These are phyloP conservation scores for Erannis defoliaria DNA, from an alignment of 2,888 invertebrate genomes.

Conservation along the genomic window DNA sequence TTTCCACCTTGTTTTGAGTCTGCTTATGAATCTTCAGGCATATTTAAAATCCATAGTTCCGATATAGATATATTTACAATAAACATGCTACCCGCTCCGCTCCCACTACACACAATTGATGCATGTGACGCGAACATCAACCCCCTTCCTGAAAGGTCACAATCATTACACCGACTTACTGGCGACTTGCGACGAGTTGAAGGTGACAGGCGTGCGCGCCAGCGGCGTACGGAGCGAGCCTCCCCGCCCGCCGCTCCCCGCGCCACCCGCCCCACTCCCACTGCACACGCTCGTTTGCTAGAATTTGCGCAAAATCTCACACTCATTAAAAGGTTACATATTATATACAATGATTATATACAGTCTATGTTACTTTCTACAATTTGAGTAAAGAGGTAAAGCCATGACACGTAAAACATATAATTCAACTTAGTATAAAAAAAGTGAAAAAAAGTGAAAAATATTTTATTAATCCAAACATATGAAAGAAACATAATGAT, in stretches of 20 bases:
- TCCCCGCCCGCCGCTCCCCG: conserved; percentile 69
- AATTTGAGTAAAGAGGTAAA: neutral
- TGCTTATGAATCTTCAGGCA: too few species aligned
- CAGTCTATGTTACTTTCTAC: neutral
- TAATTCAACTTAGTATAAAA: too few species aligned
- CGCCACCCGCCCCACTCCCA: conserved; percentile 50
- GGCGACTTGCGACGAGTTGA: conserved; percentile 80
- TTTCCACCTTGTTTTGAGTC: too few species aligned
- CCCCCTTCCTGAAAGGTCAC: neutral
- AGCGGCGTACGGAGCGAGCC: conserved; percentile 82
- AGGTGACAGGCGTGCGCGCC: conserved; percentile 81
- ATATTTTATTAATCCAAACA: too few species aligned
- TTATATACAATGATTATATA: neutral
- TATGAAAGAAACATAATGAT: too few species aligned
- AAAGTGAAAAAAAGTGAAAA: too few species aligned
- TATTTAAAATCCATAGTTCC: too few species aligned
- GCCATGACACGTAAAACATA: neutral
- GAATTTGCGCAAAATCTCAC: neutral
- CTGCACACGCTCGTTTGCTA: conserved; percentile 68
- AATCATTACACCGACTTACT: conserved; percentile 59
- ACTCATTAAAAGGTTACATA: neutral
- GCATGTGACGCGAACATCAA: too few species aligned
- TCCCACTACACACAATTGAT: too few species aligned
- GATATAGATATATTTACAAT: too few species aligned
- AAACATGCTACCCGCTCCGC: too few species aligned